A percentile compares a stretch with the other conserved stretches of the same genome.
Evolutionary conservation across 2,113 vertebrate genomes (phyloP).

Genomic region (Petrocephalus zakoni): DNA sequence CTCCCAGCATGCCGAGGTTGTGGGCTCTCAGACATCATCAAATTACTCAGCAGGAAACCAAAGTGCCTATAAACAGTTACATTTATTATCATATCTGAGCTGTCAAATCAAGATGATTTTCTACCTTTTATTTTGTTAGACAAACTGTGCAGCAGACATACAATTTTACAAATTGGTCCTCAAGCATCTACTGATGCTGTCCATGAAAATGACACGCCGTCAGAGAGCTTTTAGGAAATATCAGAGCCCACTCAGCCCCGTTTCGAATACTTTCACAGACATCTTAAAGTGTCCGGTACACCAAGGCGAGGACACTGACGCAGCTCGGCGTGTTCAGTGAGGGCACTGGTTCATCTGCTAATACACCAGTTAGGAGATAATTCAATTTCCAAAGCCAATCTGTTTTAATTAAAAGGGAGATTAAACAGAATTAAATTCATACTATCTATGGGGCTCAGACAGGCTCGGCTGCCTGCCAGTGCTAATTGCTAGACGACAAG

Average conservation of each 20-base stretch:
- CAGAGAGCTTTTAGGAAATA: not conserved
- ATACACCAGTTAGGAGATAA: constrained; percentile 35
- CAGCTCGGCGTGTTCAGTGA: not conserved
- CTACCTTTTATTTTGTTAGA: not conserved
- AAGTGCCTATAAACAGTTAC: constrained; percentile 1
- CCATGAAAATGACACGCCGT: constrained; percentile 1
- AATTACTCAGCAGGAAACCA: not conserved
- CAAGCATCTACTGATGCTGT: not conserved
- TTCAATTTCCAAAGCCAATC: constrained; percentile 29
- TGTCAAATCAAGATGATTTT: not conserved
- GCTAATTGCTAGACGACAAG: constrained; percentile 21
- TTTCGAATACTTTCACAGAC: not conserved
- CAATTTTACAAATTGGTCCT: not conserved
- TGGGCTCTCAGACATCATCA: not conserved
- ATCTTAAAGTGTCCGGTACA: not conserved
- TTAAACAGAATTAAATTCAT: constrained; percentile 35
- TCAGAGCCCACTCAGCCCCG: not conserved
- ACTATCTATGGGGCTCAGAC: constrained; percentile 43
- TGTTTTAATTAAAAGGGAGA: constrained; percentile 50
- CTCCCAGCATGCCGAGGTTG: not conserved
- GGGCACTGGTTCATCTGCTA: not conserved
- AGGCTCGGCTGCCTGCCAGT: constrained; percentile 42
- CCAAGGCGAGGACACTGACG: not conserved
- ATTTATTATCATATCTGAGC: not conserved
- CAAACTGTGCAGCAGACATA: not conserved